Conservation (phyloP, 2,797 vertebrate species). For the Clarias pachynema region DNA sequence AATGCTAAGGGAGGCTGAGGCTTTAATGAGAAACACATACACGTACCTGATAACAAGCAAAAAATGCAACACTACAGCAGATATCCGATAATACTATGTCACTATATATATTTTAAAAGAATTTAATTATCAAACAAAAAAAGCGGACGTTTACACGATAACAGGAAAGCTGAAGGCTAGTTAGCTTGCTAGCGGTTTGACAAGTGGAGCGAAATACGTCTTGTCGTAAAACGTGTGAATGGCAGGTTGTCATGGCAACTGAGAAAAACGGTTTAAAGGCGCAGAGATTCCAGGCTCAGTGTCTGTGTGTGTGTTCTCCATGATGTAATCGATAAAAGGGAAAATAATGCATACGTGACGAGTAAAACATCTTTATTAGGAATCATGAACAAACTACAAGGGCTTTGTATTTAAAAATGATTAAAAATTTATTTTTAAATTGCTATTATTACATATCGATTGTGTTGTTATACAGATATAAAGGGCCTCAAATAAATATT, state of each 20-base stretch:
- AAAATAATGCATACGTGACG: neutral
- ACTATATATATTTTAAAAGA: too few species aligned
- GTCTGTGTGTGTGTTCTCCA: neutral
- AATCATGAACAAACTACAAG: neutral
- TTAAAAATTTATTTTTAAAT: neutral
- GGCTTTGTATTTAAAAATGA: neutral
- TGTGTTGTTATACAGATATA: neutral
- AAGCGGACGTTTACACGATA: neutral
- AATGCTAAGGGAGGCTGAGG: neutral
- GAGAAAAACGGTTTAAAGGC: conserved; percentile 59
- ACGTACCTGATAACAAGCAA: neutral
- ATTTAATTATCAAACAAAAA: too few species aligned
- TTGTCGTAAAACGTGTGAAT: conserved; percentile 71
- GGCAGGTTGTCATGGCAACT: conserved; percentile 58
- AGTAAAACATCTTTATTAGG: neutral
- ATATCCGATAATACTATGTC: too few species aligned
- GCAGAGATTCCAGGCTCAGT: neutral
- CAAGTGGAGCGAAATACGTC: conserved; percentile 43
- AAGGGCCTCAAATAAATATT: neutral
- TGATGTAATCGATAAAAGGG: neutral
- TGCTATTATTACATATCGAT: neutral
- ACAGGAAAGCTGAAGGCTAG: neutral
- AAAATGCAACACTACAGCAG: neutral
- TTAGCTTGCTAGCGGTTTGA: neutral
- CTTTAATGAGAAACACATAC: neutral